Conservation (phyloP, 2,888 invertebrate species). For the Hypsopygia costalis region DNA sequence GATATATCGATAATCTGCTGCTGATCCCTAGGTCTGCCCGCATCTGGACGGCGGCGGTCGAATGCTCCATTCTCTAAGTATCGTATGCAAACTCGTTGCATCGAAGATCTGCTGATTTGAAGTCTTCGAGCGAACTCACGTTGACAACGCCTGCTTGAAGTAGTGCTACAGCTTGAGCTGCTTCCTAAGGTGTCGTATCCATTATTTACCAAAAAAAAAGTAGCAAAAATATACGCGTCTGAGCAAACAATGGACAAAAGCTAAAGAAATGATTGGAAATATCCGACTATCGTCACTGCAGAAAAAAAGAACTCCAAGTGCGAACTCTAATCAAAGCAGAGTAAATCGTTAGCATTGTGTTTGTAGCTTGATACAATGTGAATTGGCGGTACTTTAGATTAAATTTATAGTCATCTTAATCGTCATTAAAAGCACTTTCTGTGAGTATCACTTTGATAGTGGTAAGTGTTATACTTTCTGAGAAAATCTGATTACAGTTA, state of each 20-base stretch:
- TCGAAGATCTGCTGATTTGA: slow-evolving; percentile 12
- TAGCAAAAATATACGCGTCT: slow-evolving; percentile 13
- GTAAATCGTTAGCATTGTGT: too few relatives aligned
- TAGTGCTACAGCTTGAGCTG: slow-evolving; percentile 14
- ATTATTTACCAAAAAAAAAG: slow-evolving; percentile 13
- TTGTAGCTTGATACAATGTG: slow-evolving; percentile 3
- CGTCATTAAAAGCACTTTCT: too few relatives aligned
- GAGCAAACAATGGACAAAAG: slow-evolving; percentile 9
- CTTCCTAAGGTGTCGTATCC: slow-evolving; percentile 10
- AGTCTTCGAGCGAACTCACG: slow-evolving; percentile 16
- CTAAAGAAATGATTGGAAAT: slow-evolving; percentile 6
- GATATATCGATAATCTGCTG: slow-evolving; percentile 17
- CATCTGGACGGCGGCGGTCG: slow-evolving; percentile 16
- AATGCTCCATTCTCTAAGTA: slow-evolving; percentile 13
- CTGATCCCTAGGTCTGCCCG: slow-evolving; percentile 30
- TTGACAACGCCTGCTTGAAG: slow-evolving; percentile 14
- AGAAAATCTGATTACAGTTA: slow-evolving; percentile 9
- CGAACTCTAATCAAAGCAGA: too few relatives aligned
- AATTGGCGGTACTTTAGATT: background rate
- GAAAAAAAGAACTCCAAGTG: slow-evolving; percentile 7
- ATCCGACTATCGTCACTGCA: slow-evolving; percentile 13
- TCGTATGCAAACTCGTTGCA: slow-evolving; percentile 10
- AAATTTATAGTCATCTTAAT: too few relatives aligned
- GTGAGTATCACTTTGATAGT: too few relatives aligned
- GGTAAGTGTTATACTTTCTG: slow-evolving; percentile 11